phyloP scores from a whole-genome alignment of 1,140 invertebrate genomes.

The Drosophila punjabiensis region DNA sequence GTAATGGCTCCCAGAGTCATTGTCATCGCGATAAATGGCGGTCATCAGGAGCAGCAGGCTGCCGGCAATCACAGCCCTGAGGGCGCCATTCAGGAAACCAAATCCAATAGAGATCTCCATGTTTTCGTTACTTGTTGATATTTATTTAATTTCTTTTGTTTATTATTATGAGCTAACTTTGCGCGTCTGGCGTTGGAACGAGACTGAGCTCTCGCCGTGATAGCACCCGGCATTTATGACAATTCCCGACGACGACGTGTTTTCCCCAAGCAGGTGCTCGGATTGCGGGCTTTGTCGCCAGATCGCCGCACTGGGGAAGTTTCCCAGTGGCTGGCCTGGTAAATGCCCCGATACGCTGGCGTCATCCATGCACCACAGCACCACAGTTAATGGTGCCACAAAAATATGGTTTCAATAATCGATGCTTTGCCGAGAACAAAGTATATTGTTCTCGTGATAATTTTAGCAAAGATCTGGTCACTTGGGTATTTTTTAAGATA shows the following conservation, averaged over 20 bases:
- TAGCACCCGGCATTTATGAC: conserved; percentile 29
- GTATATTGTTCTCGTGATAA: neutral
- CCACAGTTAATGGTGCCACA: conserved; percentile 9
- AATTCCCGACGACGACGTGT: conserved; percentile 16
- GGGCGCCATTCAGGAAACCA: conserved; percentile 8
- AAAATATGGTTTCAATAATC: neutral
- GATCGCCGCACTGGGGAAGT: conserved; percentile 17
- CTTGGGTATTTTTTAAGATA: no score
- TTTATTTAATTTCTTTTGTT: no score
- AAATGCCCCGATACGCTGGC: conserved; percentile 32
- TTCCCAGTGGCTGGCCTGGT: conserved; percentile 33
- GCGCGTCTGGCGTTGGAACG: conserved; percentile 25
- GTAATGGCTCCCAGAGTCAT: conserved; percentile 59
- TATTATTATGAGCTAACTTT: conserved; percentile 16
- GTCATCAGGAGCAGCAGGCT: conserved; percentile 60
- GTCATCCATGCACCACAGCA: conserved; percentile 9
- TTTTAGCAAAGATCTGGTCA: neutral
- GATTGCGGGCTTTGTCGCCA: conserved; percentile 1
- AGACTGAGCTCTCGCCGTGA: conserved; percentile 30
- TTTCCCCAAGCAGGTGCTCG: conserved; percentile 30
- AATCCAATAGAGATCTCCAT: conserved; percentile 16
- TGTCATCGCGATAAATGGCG: conserved; percentile 53
- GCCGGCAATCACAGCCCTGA: conserved; percentile 31
- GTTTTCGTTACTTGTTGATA: neutral
- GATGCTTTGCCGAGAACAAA: no score